These are phyloP conservation scores for Peromyscus aztecus DNA, from an alignment of 2,797 vertebrate species.

Conservation along the genomic window DNA sequence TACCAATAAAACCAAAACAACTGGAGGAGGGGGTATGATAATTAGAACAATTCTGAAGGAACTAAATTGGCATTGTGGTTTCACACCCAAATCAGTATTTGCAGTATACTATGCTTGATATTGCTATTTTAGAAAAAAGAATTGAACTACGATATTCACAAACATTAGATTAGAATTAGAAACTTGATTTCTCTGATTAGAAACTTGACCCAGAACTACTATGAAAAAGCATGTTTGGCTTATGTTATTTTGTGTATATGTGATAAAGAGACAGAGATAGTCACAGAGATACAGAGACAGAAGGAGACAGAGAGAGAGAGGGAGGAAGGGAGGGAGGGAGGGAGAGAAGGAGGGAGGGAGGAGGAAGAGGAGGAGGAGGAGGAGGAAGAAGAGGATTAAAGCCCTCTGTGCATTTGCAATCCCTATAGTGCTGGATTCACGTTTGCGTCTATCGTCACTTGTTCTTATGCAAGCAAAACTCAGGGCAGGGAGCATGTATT, in stretches of 20 bases:
- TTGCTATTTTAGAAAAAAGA: neutral
- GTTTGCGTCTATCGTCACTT: neutral
- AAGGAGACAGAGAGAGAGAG: neutral
- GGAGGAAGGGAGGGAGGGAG: too few species aligned
- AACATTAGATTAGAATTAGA: neutral
- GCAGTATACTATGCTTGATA: neutral
- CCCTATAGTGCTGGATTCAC: neutral
- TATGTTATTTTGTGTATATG: too few species aligned
- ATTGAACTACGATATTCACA: neutral
- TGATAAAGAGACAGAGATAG: neutral
- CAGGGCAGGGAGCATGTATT: rapidly evolving
- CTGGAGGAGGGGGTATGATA: neutral
- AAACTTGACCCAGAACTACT: constrained; percentile 19
- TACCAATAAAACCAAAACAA: neutral
- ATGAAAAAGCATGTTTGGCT: neutral
- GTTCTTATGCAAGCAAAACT: neutral
- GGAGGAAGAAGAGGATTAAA: neutral
- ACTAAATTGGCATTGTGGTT: neutral
- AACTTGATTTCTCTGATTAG: neutral
- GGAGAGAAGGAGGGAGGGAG: neutral
- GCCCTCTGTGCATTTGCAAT: neutral
- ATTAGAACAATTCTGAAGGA: constrained; percentile 8
- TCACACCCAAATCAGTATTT: neutral
- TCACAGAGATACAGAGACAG: neutral
- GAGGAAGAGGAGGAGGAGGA: neutral